A percentile compares a stretch with the other conserved stretches of the same genome.
Conservation (phyloP, 2,113 vertebrate genomes). For the Cariama cristata region DNA sequence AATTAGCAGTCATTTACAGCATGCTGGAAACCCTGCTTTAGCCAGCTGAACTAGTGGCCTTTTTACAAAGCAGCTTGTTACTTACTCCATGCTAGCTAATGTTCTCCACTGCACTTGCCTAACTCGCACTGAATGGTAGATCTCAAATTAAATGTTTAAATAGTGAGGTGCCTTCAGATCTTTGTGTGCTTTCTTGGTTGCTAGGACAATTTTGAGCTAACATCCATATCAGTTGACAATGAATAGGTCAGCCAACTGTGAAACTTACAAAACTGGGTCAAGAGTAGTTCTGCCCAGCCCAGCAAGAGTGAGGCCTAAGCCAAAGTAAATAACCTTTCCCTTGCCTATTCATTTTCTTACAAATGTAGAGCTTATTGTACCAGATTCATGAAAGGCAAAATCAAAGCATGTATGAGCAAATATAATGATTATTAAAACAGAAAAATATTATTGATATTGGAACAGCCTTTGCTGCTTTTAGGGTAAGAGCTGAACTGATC, state of each 20-base stretch:
- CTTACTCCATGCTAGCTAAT: not conserved
- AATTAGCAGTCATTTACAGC: not conserved
- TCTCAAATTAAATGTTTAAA: not conserved
- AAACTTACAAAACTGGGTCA: conserved; percentile 52
- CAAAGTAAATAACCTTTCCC: conserved; percentile 55
- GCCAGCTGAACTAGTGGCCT: not conserved
- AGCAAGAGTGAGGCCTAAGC: not conserved
- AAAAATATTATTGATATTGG: conserved; percentile 62
- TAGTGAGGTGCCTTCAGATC: conserved; percentile 19
- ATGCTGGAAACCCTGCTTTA: not conserved
- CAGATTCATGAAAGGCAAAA: conserved; percentile 27
- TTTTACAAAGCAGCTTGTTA: not conserved
- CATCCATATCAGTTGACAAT: conserved; percentile 28
- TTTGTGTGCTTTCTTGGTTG: conserved; percentile 57
- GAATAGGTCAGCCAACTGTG: conserved; percentile 58
- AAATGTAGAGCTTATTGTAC: conserved; percentile 17
- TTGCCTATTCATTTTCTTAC: conserved; percentile 20
- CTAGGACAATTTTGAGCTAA: conserved; percentile 45
- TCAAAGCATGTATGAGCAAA: conserved; percentile 25
- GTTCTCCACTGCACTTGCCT: not conserved
- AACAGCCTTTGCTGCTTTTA: conserved; percentile 31
- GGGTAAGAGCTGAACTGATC: not conserved
- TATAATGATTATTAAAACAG: conserved; percentile 47
- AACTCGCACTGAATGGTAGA: not conserved
- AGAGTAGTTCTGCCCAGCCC: conserved; percentile 46